Evolutionary conservation across 2,113 vertebrate genomes (phyloP).

Genomic region (Xenopus tropicalis): DNA sequence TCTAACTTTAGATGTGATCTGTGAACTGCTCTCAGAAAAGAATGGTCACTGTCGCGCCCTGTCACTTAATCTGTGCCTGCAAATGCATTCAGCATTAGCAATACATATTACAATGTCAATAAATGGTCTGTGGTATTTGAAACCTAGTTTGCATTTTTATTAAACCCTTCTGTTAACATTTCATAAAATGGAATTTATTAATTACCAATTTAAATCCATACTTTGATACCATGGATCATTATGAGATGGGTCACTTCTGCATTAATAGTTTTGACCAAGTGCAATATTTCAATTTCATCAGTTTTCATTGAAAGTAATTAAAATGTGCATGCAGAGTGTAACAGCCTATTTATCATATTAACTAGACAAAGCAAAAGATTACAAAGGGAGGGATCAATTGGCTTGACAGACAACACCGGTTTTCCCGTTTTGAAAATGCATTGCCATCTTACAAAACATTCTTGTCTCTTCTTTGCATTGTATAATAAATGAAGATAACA

Average conservation of each 20-base stretch:
- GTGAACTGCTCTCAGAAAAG: conserved; percentile 48
- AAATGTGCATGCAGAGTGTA: conserved; percentile 55
- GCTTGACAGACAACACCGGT: conserved; percentile 56
- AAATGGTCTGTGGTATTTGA: conserved; percentile 61
- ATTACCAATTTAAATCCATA: conserved; percentile 75
- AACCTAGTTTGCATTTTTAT: conserved; percentile 76
- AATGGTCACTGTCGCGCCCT: conserved; percentile 50
- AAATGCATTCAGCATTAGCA: conserved; percentile 61
- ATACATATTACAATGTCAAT: conserved; percentile 67
- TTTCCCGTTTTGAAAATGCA: conserved; percentile 50
- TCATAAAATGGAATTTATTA: conserved; percentile 72
- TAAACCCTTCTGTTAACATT: conserved; percentile 67
- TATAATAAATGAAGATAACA: no score
- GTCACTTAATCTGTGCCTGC: conserved; percentile 49
- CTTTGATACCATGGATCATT: conserved; percentile 65
- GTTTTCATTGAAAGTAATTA: conserved; percentile 67
- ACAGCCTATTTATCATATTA: conserved; percentile 64
- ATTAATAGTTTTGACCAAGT: conserved; percentile 65
- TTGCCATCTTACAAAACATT: conserved; percentile 5
- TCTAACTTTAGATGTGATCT: conserved; percentile 49
- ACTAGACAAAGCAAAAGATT: conserved; percentile 64
- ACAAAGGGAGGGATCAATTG: conserved; percentile 54
- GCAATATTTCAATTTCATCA: conserved; percentile 67
- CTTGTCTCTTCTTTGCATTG: no score
- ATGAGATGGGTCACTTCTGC: conserved; percentile 73